Percentiles rank a stretch among this genome's conserved stretches.
These are phyloP conservation scores for Metalampra italica DNA, from an alignment of 2,888 invertebrate species.

Conservation along the genomic window DNA sequence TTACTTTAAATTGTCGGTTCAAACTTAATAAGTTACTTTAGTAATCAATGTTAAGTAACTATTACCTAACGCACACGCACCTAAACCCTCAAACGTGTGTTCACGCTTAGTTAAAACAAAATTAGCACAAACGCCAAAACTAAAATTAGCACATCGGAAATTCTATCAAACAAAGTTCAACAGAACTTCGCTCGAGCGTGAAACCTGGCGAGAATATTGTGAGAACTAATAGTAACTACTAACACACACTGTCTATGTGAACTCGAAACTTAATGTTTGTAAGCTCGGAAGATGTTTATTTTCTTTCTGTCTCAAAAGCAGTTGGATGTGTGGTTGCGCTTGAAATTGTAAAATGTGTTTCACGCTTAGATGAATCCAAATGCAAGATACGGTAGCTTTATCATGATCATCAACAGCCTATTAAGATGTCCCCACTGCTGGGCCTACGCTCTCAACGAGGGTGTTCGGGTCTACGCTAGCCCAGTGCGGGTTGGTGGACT, in stretches of 20 bases:
- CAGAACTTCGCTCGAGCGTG: conserved; percentile 10
- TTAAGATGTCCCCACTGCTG: too few species aligned
- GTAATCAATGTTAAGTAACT: too few species aligned
- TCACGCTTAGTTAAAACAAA: conserved; percentile 7
- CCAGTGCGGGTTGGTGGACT: too few species aligned
- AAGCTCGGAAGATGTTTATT: conserved; percentile 45
- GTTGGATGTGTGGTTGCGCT: conserved; percentile 20
- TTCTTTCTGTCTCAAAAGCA: conserved; percentile 25
- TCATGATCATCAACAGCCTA: too few species aligned
- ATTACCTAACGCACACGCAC: not conserved
- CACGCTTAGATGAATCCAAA: too few species aligned
- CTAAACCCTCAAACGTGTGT: not conserved
- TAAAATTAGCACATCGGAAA: conserved; percentile 14
- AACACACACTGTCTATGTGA: conserved; percentile 21
- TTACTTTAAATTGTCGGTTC: too few species aligned
- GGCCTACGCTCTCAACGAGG: too few species aligned
- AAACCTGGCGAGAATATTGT: conserved; percentile 8
- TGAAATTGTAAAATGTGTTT: conserved; percentile 24
- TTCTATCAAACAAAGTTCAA: conserved; percentile 14
- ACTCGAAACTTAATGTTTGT: conserved; percentile 53
- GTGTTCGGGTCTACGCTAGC: too few species aligned
- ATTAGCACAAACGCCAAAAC: conserved; percentile 10
- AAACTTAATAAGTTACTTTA: too few species aligned
- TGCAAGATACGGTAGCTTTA: too few species aligned
- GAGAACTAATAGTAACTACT: conserved; percentile 3